Evolutionary conservation across 2,797 vertebrate genomes (phyloP).

Genomic region (Varecia variegata): DNA sequence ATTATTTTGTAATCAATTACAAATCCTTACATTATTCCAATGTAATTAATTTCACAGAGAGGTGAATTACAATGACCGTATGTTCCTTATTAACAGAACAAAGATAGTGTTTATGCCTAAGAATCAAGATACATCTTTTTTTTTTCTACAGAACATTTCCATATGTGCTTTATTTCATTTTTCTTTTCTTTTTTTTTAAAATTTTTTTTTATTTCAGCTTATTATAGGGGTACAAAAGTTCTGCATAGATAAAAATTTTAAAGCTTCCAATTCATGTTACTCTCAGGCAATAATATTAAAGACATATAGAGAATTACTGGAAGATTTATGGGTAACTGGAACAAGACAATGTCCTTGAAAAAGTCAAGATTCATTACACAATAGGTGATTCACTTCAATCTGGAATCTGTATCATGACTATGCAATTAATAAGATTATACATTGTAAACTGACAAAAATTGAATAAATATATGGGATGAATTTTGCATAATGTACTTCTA

Average conservation of each 20-base stretch:
- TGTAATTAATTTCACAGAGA: not conserved
- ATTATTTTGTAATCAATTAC: not conserved
- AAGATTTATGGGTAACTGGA: not conserved
- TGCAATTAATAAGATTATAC: not conserved
- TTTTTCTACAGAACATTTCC: no score
- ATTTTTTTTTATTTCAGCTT: no score
- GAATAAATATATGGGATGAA: not conserved
- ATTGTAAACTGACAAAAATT: not conserved
- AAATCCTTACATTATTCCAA: not conserved
- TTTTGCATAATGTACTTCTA: not conserved
- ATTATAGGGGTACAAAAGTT: no score
- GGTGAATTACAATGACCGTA: not conserved
- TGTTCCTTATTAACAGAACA: not conserved
- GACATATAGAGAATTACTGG: not conserved
- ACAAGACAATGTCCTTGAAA: not conserved
- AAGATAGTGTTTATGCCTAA: not conserved
- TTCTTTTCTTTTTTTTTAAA: no score
- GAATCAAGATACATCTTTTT: not conserved
- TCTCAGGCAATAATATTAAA: not conserved
- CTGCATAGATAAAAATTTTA: no score
- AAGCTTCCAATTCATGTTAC: not conserved
- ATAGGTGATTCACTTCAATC: not conserved
- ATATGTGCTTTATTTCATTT: no score
- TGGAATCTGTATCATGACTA: not conserved
- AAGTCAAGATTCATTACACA: not conserved